phyloP scores from a whole-genome alignment of 2,113 vertebrate species.

The Brachyistius frenatus region DNA sequence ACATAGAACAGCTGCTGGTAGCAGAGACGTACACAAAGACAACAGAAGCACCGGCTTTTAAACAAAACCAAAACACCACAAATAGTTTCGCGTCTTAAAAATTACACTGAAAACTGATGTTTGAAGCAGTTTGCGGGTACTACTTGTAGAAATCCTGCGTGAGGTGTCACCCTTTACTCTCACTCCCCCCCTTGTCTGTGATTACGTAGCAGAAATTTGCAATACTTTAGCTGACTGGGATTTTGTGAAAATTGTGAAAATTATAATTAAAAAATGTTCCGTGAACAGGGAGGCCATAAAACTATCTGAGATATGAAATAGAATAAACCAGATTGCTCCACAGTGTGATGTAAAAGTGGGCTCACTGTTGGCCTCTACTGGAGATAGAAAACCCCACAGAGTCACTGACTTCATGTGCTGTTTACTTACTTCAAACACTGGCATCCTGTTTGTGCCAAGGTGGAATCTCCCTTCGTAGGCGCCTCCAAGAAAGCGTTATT shows the following conservation, averaged over 20 bases:
- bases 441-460: slow-evolving; percentile 14
- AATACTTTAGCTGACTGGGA: too few relatives aligned
- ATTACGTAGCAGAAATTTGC: too few relatives aligned
- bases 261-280: too few relatives aligned
- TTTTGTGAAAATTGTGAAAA: too few relatives aligned
- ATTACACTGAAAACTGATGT: neutral
- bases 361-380: slow-evolving; percentile 8
- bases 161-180: too few relatives aligned
- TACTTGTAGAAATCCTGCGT: neutral
- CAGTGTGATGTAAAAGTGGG: neutral
- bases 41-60: neutral
- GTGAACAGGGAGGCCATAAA: too few relatives aligned
- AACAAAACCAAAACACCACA: neutral
- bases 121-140: neutral
- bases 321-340: neutral
- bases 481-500: neutral
- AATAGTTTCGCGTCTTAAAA: neutral
- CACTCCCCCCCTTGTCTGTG: too few relatives aligned
- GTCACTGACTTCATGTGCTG: neutral
- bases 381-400: neutral
- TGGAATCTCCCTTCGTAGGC: neutral
- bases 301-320: neutral
- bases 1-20: too few relatives aligned
- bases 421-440: slow-evolving; percentile 4
- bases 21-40: slow-evolving; percentile 1